A percentile compares a stretch with the other conserved stretches of the same genome.
These are phyloP conservation scores for Apeltes quadracus DNA, from an alignment of 2,113 vertebrate genomes.

Conservation along the genomic window DNA sequence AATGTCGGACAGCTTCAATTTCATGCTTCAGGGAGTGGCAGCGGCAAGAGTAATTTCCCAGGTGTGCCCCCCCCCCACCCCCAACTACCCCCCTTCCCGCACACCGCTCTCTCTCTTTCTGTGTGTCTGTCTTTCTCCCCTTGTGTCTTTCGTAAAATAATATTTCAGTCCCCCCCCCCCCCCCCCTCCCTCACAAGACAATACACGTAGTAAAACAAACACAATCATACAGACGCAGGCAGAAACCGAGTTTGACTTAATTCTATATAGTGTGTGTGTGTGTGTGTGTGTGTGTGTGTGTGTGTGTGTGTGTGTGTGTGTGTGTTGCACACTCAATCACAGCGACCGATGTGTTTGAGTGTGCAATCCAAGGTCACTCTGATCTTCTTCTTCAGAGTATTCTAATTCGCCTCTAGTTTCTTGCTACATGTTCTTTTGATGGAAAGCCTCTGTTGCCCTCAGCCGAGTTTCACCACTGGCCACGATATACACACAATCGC, in stretches of 20 bases:
- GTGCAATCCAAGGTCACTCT: conserved; percentile 21
- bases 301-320: conserved; percentile 15
- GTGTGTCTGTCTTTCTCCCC: neutral
- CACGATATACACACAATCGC: neutral
- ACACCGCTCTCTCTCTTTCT: neutral
- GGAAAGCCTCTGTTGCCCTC: conserved; percentile 10
- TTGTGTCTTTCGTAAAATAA: conserved; percentile 23
- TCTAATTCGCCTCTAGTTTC: conserved; percentile 33
- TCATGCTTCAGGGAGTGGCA: conserved; percentile 80
- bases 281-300: conserved; percentile 14
- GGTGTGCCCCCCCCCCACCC: conserved; percentile 53
- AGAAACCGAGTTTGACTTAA: neutral
- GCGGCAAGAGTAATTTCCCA: conserved; percentile 78
- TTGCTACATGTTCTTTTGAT: conserved; percentile 22
- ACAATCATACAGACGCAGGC: conserved; percentile 9
- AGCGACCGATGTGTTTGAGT: neutral
- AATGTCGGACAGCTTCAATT: conserved; percentile 81
- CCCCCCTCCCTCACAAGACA: conserved; percentile 14
- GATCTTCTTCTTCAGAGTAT: conserved; percentile 19
- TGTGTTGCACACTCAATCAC: no score
- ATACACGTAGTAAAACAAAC: conserved; percentile 3
- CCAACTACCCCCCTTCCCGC: conserved; percentile 19
- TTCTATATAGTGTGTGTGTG: conserved; percentile 3
- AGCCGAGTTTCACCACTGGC: conserved; percentile 7
- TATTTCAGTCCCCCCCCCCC: conserved; percentile 15